phyloP scores from a whole-genome alignment of 1,140 invertebrate genomes.

The Limonius californicus region DNA sequence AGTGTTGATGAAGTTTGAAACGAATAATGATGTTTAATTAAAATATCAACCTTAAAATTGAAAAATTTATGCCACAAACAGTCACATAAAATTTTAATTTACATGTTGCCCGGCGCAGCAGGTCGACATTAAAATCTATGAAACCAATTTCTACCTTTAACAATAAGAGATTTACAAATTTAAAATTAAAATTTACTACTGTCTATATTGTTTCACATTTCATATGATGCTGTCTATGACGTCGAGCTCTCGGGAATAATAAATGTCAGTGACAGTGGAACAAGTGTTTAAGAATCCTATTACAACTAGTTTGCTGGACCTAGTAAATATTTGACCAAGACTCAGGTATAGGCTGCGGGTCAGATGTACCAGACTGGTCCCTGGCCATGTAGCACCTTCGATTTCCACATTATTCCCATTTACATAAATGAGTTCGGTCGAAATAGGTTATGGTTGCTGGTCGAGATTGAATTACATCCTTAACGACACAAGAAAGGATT shows the following conservation, averaged over 20 bases:
- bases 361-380: not conserved
- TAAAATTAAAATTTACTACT: not conserved
- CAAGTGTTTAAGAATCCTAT: conserved; percentile 39
- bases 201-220: conserved; percentile 8
- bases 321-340: conserved; percentile 32
- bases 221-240: not conserved
- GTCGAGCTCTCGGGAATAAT: conserved; percentile 21
- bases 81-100: too few species aligned
- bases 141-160: too few species aligned
- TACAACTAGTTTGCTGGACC: conserved; percentile 31
- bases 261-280: conserved; percentile 35
- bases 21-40: too few species aligned
- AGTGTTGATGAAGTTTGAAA: too few species aligned
- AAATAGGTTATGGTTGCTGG: too few species aligned
- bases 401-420: conserved; percentile 4
- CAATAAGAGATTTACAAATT: not conserved
- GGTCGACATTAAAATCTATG: too few species aligned
- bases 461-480: not conserved
- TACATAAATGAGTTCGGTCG: not conserved
- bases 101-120: too few species aligned
- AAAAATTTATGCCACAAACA: too few species aligned
- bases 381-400: not conserved
- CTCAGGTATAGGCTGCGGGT: not conserved
- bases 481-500: not conserved
- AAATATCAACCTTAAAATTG: too few species aligned